phyloP scores from a whole-genome alignment of 2,888 invertebrate species.

The Pristionchus fissidentatus region DNA sequence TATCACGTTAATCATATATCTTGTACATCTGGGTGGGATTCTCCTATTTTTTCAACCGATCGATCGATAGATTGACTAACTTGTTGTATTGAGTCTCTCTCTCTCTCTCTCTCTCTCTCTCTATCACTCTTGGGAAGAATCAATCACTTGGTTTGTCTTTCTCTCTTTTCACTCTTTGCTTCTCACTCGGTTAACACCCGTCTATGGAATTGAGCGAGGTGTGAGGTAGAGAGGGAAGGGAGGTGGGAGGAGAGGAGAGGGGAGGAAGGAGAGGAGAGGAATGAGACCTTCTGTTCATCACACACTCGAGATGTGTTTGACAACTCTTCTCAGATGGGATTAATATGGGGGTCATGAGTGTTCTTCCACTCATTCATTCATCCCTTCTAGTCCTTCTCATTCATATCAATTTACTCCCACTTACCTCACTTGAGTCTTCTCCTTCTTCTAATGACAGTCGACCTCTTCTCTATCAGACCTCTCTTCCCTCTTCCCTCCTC shows the following conservation, averaged over 20 bases:
- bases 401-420: slow-evolving; percentile 7
- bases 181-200: slow-evolving; percentile 13
- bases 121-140: not conserved
- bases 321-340: slow-evolving; percentile 1
- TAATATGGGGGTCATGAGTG: slow-evolving; percentile 8
- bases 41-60: too few species aligned
- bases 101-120: too few species aligned
- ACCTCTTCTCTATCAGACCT: not conserved
- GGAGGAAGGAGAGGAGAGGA: not conserved
- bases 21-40: not conserved
- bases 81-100: too few species aligned
- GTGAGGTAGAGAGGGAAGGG: not conserved
- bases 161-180: slow-evolving; percentile 9
- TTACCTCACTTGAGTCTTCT: not conserved
- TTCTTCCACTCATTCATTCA: too few species aligned
- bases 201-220: not conserved
- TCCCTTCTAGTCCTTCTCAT: not conserved
- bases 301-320: slow-evolving; percentile 23
- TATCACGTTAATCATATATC: not conserved
- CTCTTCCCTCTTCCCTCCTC: not conserved
- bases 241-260: not conserved
- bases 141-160: not conserved
- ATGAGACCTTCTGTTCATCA: not conserved
- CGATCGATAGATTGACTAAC: too few species aligned
- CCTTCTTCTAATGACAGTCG: too few species aligned